Conservation (phyloP, 2,113 vertebrate genomes). For the Hydrolagus affinis region DNA sequence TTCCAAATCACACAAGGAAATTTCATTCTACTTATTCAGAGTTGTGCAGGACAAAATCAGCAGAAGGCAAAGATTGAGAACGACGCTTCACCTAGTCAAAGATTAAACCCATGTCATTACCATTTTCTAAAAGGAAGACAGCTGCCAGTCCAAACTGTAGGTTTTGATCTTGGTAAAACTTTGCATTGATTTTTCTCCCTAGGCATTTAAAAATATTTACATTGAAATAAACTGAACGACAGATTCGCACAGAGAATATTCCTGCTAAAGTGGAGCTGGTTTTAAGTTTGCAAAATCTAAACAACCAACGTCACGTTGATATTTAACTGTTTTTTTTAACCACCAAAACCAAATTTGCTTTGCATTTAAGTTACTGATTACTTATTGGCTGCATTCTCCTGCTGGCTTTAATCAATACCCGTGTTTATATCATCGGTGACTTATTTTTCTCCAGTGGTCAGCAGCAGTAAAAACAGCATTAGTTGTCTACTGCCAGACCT, state of each 20-base stretch:
- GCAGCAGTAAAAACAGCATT: not conserved
- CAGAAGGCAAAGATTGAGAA: constrained; percentile 15
- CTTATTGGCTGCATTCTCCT: not conserved
- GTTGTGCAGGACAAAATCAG: constrained; percentile 1
- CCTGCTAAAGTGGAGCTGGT: not conserved
- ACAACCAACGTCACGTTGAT: not conserved
- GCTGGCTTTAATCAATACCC: not conserved
- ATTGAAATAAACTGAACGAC: constrained; percentile 16
- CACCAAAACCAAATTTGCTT: not conserved
- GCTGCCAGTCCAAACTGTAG: constrained; percentile 30
- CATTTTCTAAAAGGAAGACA: constrained; percentile 32
- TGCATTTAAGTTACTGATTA: not conserved
- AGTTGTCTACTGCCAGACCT: not conserved
- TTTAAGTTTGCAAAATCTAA: not conserved
- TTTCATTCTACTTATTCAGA: not conserved
- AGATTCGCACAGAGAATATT: constrained; percentile 22
- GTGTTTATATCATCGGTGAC: not conserved
- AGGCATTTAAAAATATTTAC: constrained; percentile 32
- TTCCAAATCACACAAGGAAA: constrained; percentile 2
- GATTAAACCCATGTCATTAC: constrained; percentile 25
- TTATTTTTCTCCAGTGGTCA: not conserved
- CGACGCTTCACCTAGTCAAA: constrained; percentile 3
- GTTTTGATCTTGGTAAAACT: constrained; percentile 32
- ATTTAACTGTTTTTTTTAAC: not conserved
- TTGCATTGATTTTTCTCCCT: constrained; percentile 31